Evolutionary conservation across 2,797 vertebrate species (phyloP).

Genomic region (Gambusia yucatana): DNA sequence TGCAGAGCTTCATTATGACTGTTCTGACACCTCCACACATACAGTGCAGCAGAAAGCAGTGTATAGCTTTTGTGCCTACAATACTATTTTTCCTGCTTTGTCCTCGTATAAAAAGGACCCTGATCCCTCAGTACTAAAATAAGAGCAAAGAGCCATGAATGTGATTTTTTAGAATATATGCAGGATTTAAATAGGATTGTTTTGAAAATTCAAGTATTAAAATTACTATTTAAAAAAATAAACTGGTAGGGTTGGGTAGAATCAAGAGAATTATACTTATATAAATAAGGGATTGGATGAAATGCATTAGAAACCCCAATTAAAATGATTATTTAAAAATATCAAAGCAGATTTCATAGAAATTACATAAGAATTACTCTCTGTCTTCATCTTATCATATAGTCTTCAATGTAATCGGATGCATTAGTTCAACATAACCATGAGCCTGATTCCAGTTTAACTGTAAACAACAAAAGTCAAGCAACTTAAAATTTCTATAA

Average conservation of each 20-base stretch:
- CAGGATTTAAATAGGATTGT: neutral
- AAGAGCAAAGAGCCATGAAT: constrained; percentile 32
- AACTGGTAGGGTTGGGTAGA: neutral
- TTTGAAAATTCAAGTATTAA: neutral
- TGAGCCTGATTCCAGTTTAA: neutral
- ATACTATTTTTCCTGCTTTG: constrained; percentile 31
- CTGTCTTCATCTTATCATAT: neutral
- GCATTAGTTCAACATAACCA: neutral
- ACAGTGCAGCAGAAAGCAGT: constrained; percentile 3
- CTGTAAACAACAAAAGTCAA: neutral
- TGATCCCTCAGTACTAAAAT: constrained; percentile 18
- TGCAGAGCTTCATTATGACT: constrained; percentile 12
- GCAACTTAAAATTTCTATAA: neutral
- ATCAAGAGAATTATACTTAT: neutral
- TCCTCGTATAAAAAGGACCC: constrained; percentile 45
- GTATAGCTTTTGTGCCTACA: constrained; percentile 17
- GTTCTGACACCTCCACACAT: constrained; percentile 19
- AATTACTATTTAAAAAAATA: neutral
- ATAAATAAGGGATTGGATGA: neutral
- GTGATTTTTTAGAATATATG: neutral
- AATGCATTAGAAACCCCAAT: neutral
- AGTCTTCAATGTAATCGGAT: neutral
- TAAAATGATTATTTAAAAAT: neutral
- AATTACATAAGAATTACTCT: neutral
- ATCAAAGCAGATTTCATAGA: neutral